Percentiles rank a stretch among this genome's conserved stretches.
phyloP scores from a whole-genome alignment of 2,888 invertebrate species.

The Villa cingulata region DNA sequence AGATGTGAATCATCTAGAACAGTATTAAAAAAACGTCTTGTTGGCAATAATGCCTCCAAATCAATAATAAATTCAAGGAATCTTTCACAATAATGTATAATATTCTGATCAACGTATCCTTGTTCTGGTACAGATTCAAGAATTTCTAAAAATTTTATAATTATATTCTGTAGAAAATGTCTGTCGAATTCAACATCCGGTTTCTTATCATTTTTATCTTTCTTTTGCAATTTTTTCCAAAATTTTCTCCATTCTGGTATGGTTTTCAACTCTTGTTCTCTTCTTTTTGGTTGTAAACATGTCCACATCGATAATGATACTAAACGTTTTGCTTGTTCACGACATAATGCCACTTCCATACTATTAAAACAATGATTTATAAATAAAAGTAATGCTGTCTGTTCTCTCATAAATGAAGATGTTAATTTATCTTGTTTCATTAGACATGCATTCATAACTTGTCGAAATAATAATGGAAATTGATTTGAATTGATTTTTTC shows the following conservation, averaged over 20 bases:
- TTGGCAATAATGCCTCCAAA: constrained; percentile 86
- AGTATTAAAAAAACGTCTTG: constrained; percentile 91
- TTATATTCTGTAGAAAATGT: constrained; percentile 64
- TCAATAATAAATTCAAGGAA: constrained; percentile 94
- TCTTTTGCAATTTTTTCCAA: constrained; percentile 80
- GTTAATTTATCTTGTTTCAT: constrained; percentile 35
- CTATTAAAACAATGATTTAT: constrained; percentile 95
- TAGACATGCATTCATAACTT: constrained; percentile 62
- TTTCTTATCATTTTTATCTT: constrained; percentile 49
- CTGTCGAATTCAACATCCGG: constrained; percentile 73
- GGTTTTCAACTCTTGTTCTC: constrained; percentile 73
- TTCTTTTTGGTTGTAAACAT: constrained; percentile 66
- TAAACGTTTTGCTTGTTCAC: constrained; percentile 81
- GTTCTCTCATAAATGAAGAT: constrained; percentile 46
- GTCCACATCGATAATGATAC: constrained; percentile 92
- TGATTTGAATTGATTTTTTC: constrained; percentile 60
- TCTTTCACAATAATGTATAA: constrained; percentile 74
- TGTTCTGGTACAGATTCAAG: constrained; percentile 58
- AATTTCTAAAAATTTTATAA: constrained; percentile 74
- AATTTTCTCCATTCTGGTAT: constrained; percentile 85
- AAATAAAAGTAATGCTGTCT: constrained; percentile 79
- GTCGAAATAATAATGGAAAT: constrained; percentile 70
- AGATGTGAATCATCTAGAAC: constrained; percentile 91
- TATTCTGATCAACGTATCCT: constrained; percentile 44
- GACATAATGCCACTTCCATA: constrained; percentile 86